Percentiles rank a stretch among this genome's conserved stretches.
Conservation (phyloP, 2,113 vertebrate genomes). For the Malaclemys terrapin region DNA sequence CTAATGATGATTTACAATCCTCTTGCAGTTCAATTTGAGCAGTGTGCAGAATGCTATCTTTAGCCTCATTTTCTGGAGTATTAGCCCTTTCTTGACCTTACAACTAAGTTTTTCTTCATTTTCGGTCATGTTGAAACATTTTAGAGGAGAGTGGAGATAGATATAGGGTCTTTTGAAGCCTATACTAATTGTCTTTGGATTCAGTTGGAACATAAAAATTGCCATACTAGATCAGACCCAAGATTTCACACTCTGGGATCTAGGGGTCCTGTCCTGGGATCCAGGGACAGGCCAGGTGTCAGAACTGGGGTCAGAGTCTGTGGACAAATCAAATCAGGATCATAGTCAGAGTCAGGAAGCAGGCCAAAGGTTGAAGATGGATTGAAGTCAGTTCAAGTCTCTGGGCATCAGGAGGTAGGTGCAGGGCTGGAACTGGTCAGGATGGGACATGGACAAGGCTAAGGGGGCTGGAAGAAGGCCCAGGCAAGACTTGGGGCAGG, state of each 20-base stretch:
- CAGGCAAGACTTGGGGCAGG: too few species aligned
- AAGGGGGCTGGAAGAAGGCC: too few species aligned
- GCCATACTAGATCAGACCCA: not conserved
- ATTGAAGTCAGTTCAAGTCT: not conserved
- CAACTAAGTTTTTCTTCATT: constrained; percentile 1
- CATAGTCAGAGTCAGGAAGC: not conserved
- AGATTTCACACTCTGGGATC: not conserved
- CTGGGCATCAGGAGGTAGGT: not conserved
- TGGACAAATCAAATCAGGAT: not conserved
- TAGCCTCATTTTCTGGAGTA: not conserved
- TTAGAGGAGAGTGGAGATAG: not conserved
- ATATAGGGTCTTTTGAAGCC: not conserved
- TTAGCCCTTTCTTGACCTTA: not conserved
- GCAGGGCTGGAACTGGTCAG: not conserved
- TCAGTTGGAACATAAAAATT: not conserved
- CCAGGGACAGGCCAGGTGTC: not conserved
- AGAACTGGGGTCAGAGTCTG: not conserved
- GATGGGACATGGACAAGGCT: not conserved
- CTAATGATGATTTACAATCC: not conserved
- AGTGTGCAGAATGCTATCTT: not conserved
- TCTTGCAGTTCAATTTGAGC: not conserved
- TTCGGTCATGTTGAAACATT: not conserved
- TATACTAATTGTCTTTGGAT: constrained; percentile 31
- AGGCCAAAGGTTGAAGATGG: not conserved
- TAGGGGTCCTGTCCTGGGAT: not conserved